Conservation (phyloP, 1,140 invertebrate species). For the Oreohelix idahoensis region DNA sequence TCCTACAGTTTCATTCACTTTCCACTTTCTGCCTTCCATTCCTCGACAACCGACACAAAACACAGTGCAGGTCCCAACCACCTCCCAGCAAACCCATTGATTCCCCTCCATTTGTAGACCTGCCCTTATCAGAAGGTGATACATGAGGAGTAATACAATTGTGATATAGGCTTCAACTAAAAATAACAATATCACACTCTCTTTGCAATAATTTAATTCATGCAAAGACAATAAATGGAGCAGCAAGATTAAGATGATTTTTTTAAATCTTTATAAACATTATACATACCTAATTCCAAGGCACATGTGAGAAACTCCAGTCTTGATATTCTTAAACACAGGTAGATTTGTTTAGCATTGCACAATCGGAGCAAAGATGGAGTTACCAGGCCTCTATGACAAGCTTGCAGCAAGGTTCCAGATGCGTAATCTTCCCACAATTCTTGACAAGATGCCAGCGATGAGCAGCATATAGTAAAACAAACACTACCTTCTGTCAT, state of each 20-base stretch:
- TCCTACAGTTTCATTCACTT: too few species aligned
- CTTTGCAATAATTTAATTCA: too few species aligned
- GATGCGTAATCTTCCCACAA: constrained; percentile 57
- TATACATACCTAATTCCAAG: constrained; percentile 24
- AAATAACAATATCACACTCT: too few species aligned
- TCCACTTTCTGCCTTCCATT: too few species aligned
- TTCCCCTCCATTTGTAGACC: background rate
- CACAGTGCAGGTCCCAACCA: too few species aligned
- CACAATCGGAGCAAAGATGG: constrained; percentile 41
- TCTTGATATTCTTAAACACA: constrained; percentile 51
- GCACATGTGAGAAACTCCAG: constrained; percentile 53
- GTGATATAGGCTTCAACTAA: background rate
- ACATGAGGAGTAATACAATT: background rate
- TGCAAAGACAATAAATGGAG: too few species aligned
- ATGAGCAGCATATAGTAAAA: constrained; percentile 51
- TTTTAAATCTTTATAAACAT: background rate
- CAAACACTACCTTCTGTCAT: constrained; percentile 57
- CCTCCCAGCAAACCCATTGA: too few species aligned
- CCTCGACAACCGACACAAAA: too few species aligned
- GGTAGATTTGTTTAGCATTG: constrained; percentile 42
- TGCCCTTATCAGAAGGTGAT: background rate
- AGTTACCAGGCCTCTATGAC: constrained; percentile 51
- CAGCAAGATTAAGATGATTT: too few species aligned
- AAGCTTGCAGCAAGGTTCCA: constrained; percentile 46
- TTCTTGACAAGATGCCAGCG: constrained; percentile 43